Conservation (phyloP, 2,797 vertebrate genomes). For the Enteromius argenteus region DNA sequence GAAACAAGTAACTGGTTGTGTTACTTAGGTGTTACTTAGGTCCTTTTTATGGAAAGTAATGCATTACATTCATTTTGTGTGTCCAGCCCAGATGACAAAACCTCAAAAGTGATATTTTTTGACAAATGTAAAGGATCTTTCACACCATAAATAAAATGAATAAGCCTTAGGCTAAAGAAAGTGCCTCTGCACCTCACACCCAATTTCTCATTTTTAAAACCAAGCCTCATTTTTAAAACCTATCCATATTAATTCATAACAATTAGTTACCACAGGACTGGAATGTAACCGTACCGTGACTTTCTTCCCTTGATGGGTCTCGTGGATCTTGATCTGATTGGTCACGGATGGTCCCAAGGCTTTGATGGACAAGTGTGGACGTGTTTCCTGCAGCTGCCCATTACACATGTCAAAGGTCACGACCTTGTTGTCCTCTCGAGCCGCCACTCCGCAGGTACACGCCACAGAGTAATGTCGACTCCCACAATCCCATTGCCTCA, state of each 20-base stretch:
- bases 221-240: not conserved
- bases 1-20: not conserved
- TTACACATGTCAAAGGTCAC: conserved; percentile 82
- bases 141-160: not conserved
- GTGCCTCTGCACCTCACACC: not conserved
- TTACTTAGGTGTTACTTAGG: not conserved
- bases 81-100: not conserved
- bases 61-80: not conserved
- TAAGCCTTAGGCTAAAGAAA: not conserved
- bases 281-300: conserved; percentile 76
- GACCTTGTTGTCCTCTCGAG: conserved; percentile 72
- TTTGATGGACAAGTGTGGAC: conserved; percentile 75
- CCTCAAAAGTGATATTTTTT: not conserved
- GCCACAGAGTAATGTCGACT: conserved; percentile 70
- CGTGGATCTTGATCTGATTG: conserved; percentile 73
- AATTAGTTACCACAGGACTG: not conserved
- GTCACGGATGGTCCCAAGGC: conserved; percentile 29
- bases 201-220: not conserved
- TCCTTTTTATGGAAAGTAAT: not conserved
- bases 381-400: conserved; percentile 72
- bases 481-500: conserved; percentile 82
- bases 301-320: conserved; percentile 84
- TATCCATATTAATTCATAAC: not conserved
- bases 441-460: conserved; percentile 78
- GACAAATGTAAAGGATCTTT: not conserved